A percentile compares a stretch with the other conserved stretches of the same genome.
Conservation (phyloP, 1,140 invertebrate genomes). For the Palaemon carinicauda region DNA sequence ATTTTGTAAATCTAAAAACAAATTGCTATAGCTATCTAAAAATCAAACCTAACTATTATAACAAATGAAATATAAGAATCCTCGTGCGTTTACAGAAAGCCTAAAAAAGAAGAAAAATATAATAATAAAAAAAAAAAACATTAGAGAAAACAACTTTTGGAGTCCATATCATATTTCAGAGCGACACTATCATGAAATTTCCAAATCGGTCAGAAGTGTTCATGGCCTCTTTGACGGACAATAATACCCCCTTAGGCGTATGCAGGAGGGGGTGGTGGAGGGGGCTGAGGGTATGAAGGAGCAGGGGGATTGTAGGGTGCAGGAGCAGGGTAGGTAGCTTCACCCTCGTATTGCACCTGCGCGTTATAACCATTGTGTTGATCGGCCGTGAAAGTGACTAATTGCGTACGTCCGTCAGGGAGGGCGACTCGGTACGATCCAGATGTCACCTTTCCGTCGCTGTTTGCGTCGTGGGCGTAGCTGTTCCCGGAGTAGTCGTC, state of each 20-base stretch:
- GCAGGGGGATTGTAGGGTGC: neutral
- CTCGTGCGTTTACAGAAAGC: no score
- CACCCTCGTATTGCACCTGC: slow-evolving; percentile 25
- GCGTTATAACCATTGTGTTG: slow-evolving; percentile 7
- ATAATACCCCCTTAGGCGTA: neutral
- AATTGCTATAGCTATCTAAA: no score
- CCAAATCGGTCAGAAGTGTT: no score
- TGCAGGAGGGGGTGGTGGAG: neutral
- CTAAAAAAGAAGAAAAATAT: no score
- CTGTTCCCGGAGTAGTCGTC: slow-evolving; percentile 19
- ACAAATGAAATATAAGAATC: no score
- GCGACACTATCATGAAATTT: no score
- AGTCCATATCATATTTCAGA: no score
- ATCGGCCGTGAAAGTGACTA: slow-evolving; percentile 20
- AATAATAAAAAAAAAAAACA: no score
- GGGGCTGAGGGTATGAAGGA: neutral
- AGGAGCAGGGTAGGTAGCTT: slow-evolving; percentile 3
- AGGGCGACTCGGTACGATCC: slow-evolving; percentile 21
- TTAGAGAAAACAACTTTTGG: no score
- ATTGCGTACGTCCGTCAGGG: slow-evolving; percentile 20
- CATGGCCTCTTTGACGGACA: no score
- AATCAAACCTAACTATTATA: no score
- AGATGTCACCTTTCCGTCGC: slow-evolving; percentile 27
- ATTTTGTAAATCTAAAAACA: no score
- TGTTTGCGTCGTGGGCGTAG: slow-evolving; percentile 26